Evolutionary conservation across 2,888 invertebrate genomes (phyloP).

Genomic region (Anthoptus insignis): DNA sequence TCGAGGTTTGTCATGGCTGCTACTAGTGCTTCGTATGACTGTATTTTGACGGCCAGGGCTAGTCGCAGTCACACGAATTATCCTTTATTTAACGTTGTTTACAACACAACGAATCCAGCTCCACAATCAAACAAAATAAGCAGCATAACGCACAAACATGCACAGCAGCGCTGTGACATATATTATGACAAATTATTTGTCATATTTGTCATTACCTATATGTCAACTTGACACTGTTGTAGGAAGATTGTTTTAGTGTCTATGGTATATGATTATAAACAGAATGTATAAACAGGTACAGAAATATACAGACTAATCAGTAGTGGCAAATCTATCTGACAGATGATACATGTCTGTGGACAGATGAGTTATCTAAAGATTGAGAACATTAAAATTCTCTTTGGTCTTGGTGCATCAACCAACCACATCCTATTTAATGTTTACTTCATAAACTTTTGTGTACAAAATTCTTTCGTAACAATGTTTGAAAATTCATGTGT

Average conservation of each 20-base stretch:
- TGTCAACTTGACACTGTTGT: conserved; percentile 10
- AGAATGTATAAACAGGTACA: no score
- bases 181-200: conserved; percentile 16
- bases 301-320: no score
- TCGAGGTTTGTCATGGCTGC: conserved; percentile 46
- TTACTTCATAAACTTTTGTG: conserved; percentile 30
- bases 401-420: no score
- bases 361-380: no score
- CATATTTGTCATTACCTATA: conserved; percentile 7
- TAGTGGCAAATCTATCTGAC: no score
- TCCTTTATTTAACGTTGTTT: conserved; percentile 30
- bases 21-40: conserved; percentile 32
- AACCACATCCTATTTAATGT: no score
- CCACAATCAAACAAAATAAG: conserved; percentile 30
- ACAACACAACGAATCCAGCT: conserved; percentile 24
- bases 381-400: no score
- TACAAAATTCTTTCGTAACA: conserved; percentile 20
- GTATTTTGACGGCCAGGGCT: conserved; percentile 26
- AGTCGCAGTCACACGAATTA: conserved; percentile 20
- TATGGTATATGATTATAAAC: no score
- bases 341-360: no score
- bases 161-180: conserved; percentile 34
- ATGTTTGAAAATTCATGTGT: conserved; percentile 27
- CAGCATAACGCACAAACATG: conserved; percentile 30
- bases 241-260: no score